Evolutionary conservation across 2,113 vertebrate species (phyloP).

Genomic region (Numida meleagris): DNA sequence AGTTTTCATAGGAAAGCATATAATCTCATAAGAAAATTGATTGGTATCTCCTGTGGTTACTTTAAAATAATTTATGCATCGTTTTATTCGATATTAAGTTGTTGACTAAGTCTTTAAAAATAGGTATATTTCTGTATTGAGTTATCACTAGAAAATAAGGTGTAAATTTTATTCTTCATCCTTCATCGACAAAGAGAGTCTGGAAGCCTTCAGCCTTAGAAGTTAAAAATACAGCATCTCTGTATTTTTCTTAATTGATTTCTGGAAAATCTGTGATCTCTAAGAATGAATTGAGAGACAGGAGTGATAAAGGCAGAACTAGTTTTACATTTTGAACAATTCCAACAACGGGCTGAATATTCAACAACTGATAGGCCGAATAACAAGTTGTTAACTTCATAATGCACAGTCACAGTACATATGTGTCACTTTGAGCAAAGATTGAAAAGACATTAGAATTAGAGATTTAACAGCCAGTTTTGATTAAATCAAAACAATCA

Average conservation of each 20-base stretch:
- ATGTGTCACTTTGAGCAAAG: constrained; percentile 67
- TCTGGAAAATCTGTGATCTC: constrained; percentile 57
- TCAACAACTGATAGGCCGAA: constrained; percentile 71
- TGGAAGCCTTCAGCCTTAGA: constrained; percentile 49
- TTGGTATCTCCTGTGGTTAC: background rate
- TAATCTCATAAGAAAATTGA: background rate
- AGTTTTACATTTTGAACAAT: constrained; percentile 74
- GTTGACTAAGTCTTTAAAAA: constrained; percentile 1
- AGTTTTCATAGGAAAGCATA: background rate
- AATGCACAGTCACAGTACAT: constrained; percentile 59
- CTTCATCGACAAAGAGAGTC: constrained; percentile 14
- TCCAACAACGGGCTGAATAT: constrained; percentile 65
- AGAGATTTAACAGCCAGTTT: constrained; percentile 65
- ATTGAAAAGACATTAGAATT: constrained; percentile 71
- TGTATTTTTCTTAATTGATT: constrained; percentile 65
- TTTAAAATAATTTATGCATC: background rate
- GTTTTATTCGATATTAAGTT: background rate
- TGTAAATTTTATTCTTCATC: constrained; percentile 24
- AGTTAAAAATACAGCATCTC: constrained; percentile 50
- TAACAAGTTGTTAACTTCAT: constrained; percentile 74
- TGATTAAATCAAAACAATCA: constrained; percentile 71
- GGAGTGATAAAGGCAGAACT: constrained; percentile 53
- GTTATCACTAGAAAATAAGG: constrained; percentile 18
- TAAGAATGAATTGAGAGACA: constrained; percentile 67
- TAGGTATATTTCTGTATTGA: constrained; percentile 2